Percentiles rank a stretch among this genome's conserved stretches.
Conservation (phyloP, 1,140 invertebrate species). For the Belonocnema kinseyi region DNA sequence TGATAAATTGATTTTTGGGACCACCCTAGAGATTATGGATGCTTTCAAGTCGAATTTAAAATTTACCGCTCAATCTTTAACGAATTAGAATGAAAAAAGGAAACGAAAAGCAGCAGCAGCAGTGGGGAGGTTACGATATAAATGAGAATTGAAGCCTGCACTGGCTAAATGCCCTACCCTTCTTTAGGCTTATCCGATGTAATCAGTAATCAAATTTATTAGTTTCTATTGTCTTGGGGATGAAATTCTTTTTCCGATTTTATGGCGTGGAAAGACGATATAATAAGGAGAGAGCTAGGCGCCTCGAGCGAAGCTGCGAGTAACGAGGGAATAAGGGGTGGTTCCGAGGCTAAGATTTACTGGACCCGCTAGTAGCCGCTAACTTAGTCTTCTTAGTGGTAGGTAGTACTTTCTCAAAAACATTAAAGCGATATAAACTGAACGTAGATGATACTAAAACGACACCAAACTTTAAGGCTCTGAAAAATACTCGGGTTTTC, state of each 20-base stretch:
- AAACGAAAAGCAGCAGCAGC: neutral
- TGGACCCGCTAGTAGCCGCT: slow-evolving; percentile 70
- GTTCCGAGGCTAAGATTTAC: slow-evolving; percentile 71
- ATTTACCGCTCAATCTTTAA: slow-evolving; percentile 1
- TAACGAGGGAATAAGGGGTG: slow-evolving; percentile 75
- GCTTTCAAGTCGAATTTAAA: neutral
- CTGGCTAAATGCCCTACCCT: slow-evolving; percentile 38
- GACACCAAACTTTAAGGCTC: too few relatives aligned
- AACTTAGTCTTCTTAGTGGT: slow-evolving; percentile 66
- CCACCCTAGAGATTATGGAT: too few relatives aligned
- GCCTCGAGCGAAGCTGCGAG: slow-evolving; percentile 70
- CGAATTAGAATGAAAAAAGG: slow-evolving; percentile 11
- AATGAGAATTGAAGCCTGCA: slow-evolving; percentile 36
- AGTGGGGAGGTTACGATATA: slow-evolving; percentile 13
- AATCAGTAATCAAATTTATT: slow-evolving; percentile 77
- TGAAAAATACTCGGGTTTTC: too few relatives aligned
- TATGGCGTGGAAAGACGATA: slow-evolving; percentile 77
- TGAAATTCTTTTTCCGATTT: slow-evolving; percentile 76
- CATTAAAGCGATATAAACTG: slow-evolving; percentile 69
- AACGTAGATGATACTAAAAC: neutral
- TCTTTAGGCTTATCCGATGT: slow-evolving; percentile 58
- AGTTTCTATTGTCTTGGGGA: slow-evolving; percentile 76
- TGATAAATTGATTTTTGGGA: too few relatives aligned
- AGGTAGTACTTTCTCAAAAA: slow-evolving; percentile 64
- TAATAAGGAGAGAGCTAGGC: slow-evolving; percentile 73